A percentile compares a stretch with the other conserved stretches of the same genome.
Evolutionary conservation across 2,113 vertebrate species (phyloP).

Genomic region (Hystrix cristata): DNA sequence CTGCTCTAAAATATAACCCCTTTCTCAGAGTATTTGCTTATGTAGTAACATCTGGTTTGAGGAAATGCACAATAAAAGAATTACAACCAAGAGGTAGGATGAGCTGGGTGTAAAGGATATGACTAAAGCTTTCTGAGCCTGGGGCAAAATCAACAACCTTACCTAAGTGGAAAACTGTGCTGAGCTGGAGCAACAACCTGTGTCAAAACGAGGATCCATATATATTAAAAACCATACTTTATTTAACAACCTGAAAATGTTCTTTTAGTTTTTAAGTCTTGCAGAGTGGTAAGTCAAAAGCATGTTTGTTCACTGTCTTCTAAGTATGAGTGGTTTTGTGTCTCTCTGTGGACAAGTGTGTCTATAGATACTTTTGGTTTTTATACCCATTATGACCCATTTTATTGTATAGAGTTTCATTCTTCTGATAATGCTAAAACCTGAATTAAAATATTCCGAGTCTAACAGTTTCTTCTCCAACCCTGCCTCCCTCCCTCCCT

Average conservation of each 20-base stretch:
- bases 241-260: conserved; percentile 70
- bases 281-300: neutral
- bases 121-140: conserved; percentile 3
- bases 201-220: conserved; percentile 14
- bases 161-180: neutral
- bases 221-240: conserved; percentile 58
- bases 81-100: neutral
- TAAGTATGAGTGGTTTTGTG: neutral
- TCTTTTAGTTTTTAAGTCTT: conserved; percentile 37
- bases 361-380: neutral
- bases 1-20: neutral
- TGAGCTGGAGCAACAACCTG: neutral
- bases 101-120: neutral
- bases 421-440: conserved; percentile 52
- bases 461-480: conserved; percentile 21
- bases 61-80: neutral
- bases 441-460: conserved; percentile 47
- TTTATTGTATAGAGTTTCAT: conserved; percentile 28
- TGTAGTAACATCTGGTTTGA: neutral
- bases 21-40: neutral
- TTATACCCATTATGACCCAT: conserved; percentile 8
- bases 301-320: neutral
- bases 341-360: neutral
- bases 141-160: neutral
- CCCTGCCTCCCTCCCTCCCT: neutral